A percentile compares a stretch with the other conserved stretches of the same genome.
These are phyloP conservation scores for Hippopotamus amphibius DNA, from an alignment of 2,113 vertebrate genomes.

Conservation along the genomic window DNA sequence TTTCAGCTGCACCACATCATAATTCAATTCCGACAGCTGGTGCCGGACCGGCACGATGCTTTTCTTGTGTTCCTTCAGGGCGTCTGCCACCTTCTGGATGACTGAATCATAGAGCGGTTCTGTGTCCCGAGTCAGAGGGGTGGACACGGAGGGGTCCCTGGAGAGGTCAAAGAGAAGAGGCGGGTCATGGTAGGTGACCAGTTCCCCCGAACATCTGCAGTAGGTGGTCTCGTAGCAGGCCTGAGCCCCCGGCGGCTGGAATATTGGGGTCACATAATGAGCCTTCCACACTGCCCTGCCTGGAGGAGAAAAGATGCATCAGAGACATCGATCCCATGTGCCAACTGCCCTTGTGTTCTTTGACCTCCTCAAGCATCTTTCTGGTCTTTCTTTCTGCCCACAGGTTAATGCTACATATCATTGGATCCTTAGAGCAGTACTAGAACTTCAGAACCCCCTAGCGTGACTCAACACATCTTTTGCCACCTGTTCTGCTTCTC, in stretches of 20 bases:
- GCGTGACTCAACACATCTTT: not conserved
- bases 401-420: not conserved
- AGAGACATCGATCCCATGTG: not conserved
- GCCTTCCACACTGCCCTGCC: conserved; percentile 92
- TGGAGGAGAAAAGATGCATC: conserved; percentile 61
- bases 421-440: not conserved
- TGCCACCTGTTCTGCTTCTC: no score
- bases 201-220: conserved; percentile 88
- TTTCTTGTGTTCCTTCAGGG: conserved; percentile 83
- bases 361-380: not conserved
- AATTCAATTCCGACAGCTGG: conserved; percentile 87
- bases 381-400: not conserved
- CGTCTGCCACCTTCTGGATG: conserved; percentile 82
- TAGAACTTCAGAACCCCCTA: not conserved
- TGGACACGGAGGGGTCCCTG: conserved; percentile 90
- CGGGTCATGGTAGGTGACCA: conserved; percentile 88
- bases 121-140: conserved; percentile 82
- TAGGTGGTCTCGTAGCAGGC: conserved; percentile 86
- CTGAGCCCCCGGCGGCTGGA: conserved; percentile 86
- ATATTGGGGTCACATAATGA: conserved; percentile 91
- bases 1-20: conserved; percentile 92
- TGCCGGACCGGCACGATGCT: conserved; percentile 81
- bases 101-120: conserved; percentile 86
- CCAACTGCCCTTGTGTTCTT: not conserved
- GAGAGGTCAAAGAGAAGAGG: conserved; percentile 91